Evolutionary conservation across 2,888 invertebrate species (phyloP).

Genomic region (Melanchra persicariae): DNA sequence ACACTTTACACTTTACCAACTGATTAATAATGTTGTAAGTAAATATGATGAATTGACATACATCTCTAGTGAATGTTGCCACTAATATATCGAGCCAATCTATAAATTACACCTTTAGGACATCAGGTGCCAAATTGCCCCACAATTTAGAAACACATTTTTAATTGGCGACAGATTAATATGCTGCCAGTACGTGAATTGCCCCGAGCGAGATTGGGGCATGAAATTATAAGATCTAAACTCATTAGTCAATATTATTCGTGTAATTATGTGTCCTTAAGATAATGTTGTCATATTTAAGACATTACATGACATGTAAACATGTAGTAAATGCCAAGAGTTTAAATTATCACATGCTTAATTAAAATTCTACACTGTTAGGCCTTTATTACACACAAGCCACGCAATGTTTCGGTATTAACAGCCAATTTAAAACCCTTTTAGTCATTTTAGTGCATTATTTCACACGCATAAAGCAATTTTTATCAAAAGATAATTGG

Average conservation of each 20-base stretch:
- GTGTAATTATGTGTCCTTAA: constrained; percentile 17
- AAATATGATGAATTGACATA: constrained; percentile 63
- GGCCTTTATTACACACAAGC: background rate
- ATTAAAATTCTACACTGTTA: background rate
- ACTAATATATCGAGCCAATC: constrained; percentile 45
- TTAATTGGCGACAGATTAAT: constrained; percentile 48
- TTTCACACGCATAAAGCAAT: constrained; percentile 17
- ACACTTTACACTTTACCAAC: constrained; percentile 38
- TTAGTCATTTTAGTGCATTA: constrained; percentile 10
- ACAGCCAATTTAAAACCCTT: constrained; percentile 1
- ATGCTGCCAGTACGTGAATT: constrained; percentile 4
- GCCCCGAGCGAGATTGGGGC: constrained; percentile 27
- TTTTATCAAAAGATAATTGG: background rate
- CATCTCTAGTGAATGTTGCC: constrained; percentile 57
- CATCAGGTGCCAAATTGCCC: constrained; percentile 55
- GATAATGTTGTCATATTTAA: constrained; percentile 22
- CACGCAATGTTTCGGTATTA: background rate
- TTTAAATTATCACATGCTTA: background rate
- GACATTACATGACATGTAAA: background rate
- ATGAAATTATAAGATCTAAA: constrained; percentile 1
- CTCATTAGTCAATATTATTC: constrained; percentile 30
- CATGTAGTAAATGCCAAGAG: background rate
- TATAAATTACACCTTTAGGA: constrained; percentile 57
- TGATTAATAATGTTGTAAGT: constrained; percentile 64
- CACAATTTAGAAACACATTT: constrained; percentile 44